Evolutionary conservation across 2,888 invertebrate species (phyloP), one percentile per base, ranked within the genome.

Genomic region (Pseudococcus longispinus): DNA sequence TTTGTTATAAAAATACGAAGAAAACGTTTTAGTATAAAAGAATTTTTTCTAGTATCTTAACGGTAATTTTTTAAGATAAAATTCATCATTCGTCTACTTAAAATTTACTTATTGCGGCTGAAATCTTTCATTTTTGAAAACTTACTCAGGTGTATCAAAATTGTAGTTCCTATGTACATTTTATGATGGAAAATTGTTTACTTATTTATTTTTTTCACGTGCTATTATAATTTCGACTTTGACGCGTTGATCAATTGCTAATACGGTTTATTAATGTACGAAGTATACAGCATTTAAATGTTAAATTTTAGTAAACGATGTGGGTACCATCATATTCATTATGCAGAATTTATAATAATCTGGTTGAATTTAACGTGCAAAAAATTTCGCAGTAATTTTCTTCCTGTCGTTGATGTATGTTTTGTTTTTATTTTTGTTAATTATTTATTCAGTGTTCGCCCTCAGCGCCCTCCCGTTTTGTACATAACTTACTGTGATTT

Each of bases 301-400:
- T 74, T 37, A 37, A 74, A 74, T 32, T 74, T 74, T n/a, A 1
- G 3, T 51, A 37, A 32, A 74, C 74, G 74, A 74, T 74, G 32
- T 74, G 74, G 74, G 74, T 74, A 74, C 74, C 74, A 74, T 74
- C 74, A 74, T 74, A 32, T 74, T 37, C 26, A 74, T 29, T 74
- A 74, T 74, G 74, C 74, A 74, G 74, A 74, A 74, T 74, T 74
- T 74, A 26, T 74, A 74, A 74, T 74, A 74, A 74, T 74, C 74
- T 37, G 32, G 37, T 37, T 29, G 29, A 74, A 74, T 74, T 74
- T 37, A 74, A 74, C 74, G 74, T n/a, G 37, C n/a, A 74, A 74
- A 74, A 74, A 74, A 74, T 32, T 74, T 74, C 74, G 74, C 74
- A 37, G 37, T 74, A 74, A 55, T 70, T 70, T 29, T 74, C 29